Percentiles rank a stretch among this genome's conserved stretches.
phyloP scores from a whole-genome alignment of 2,888 invertebrate genomes.

The Halocaridina rubra region DNA sequence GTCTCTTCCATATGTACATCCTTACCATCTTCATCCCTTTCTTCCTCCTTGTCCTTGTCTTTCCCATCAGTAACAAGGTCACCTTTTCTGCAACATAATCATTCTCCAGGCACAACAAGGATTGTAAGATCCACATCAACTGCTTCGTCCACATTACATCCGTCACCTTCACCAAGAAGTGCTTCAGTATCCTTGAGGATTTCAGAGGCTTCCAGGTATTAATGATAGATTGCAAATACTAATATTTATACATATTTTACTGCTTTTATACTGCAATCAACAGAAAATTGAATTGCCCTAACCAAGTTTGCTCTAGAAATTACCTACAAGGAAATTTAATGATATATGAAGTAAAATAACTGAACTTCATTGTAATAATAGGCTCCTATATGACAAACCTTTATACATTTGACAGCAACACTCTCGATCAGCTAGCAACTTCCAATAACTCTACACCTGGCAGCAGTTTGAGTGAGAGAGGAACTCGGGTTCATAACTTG shows the following conservation, averaged over 20 bases:
- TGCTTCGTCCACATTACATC: neutral
- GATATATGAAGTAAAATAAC: too few relatives aligned
- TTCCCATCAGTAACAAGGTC: slow-evolving; percentile 13
- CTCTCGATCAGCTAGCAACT: neutral
- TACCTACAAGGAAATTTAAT: too few relatives aligned
- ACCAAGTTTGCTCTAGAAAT: too few relatives aligned
- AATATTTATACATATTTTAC: neutral
- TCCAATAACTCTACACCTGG: neutral
- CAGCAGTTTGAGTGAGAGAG: neutral
- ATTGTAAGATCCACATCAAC: slow-evolving; percentile 19
- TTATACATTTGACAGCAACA: neutral
- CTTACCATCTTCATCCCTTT: slow-evolving; percentile 20
- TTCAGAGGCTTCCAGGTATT: slow-evolving; percentile 11
- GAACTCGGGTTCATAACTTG: slow-evolving; percentile 8
- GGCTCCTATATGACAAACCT: neutral
- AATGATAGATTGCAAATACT: neutral
- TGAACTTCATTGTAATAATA: neutral
- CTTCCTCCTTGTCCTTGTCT: slow-evolving; percentile 18
- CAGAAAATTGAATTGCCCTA: too few relatives aligned
- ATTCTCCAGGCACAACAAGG: slow-evolving; percentile 25
- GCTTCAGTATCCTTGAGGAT: neutral
- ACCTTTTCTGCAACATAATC: neutral
- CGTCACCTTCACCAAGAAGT: slow-evolving; percentile 17
- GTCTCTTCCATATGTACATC: neutral
- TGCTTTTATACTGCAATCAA: too few relatives aligned